Base-by-base conservation (phyloP, 2,888 invertebrate genomes). In the Xestia ashworthii region DNA sequence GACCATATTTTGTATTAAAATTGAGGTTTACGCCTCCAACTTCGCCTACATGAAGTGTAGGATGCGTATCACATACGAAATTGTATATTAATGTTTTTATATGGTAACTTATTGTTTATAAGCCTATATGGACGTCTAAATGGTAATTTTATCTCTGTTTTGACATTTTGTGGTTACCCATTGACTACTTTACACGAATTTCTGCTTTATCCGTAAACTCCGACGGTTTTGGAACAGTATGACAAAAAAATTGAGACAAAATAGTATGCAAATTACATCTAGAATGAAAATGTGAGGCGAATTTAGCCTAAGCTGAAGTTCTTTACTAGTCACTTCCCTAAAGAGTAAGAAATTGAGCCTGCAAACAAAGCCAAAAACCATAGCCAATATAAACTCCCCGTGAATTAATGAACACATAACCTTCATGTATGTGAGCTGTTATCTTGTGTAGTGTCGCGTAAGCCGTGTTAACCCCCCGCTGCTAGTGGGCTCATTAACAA, bases 401-500 rank as follows among this genome's bases (percentile, higher is more conserved):
- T 69, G 50, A 64, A 76, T 70, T 73, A 81, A 84, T 82, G 44
- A 74, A 74, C 65, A 72, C 80, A 88, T 76, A 70, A 5, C 67
- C 68, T 76, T 76, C 69, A 70, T 77, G 78, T 76, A 80, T 78
- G 76, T 76, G 58, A 68, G 67, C 68, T 77, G 70, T 78, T 84
- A 78, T 84, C 79, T 75, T 55, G 83, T 84, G 76, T 85, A 83
- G 88, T 87, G 86, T 86, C 80, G 83, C 78, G 81, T 85, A 88
- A 84, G 81, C 88, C 86, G 78, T 80, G 89, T 87, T 89, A 92
- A 91, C 92, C 92, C 92, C 90, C 88, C 88, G 88, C 87, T 88
- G 88, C 89, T 89, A 90, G 91, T 86, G 90, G 91, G 89, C 91
- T 94, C 93, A 95, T 95, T 95, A 95, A 90, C 92, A 92, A 94